Percentiles rank a stretch among this genome's conserved stretches.
phyloP scores from a whole-genome alignment of 2,888 invertebrate genomes.

The Clanis bilineata region DNA sequence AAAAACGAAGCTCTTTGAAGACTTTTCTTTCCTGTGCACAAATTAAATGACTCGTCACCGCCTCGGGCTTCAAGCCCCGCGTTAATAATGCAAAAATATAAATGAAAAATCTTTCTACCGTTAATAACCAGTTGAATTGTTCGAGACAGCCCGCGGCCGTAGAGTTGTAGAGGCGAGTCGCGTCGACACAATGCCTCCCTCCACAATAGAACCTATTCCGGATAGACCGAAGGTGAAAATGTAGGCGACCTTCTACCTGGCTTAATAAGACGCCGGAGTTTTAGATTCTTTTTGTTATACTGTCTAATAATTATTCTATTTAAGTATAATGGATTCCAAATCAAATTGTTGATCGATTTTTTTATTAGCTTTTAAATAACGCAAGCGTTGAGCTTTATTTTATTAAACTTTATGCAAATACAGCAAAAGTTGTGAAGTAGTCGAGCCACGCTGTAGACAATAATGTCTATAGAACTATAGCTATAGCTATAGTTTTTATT shows the following conservation, averaged over 20 bases:
- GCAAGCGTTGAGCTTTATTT: too few relatives aligned
- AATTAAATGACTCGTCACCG: neutral
- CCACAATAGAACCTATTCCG: conserved; percentile 7
- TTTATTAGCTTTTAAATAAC: too few relatives aligned
- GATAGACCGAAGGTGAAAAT: conserved; percentile 7
- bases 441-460: too few relatives aligned
- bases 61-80: neutral
- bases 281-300: neutral
- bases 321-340: too few relatives aligned
- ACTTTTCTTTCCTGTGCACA: neutral
- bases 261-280: neutral
- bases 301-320: too few relatives aligned
- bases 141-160: neutral
- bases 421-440: too few relatives aligned
- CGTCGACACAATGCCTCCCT: neutral
- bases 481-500: too few relatives aligned
- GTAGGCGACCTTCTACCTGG: neutral
- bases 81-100: neutral
- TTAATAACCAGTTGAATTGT: conserved; percentile 11
- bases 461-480: too few relatives aligned
- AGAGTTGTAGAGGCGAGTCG: too few relatives aligned
- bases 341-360: too few relatives aligned
- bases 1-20: neutral
- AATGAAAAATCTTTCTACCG: neutral
- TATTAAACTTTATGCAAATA: too few relatives aligned